Evolutionary conservation across 2,888 invertebrate species (phyloP).

Genomic region (Drosophila limbata): DNA sequence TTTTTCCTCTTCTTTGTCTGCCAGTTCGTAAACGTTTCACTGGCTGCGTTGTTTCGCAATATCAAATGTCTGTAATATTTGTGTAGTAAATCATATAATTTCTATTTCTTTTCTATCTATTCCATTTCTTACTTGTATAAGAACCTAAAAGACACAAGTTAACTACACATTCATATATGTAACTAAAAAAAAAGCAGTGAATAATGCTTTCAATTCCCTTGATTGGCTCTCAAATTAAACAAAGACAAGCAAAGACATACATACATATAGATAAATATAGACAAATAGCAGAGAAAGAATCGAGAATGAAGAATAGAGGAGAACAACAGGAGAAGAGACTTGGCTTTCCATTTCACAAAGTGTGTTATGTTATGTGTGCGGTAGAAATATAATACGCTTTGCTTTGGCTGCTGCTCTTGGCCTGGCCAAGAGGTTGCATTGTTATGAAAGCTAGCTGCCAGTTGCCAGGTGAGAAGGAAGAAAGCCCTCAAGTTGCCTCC

Average conservation of each 20-base stretch:
- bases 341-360: not conserved
- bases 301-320: not conserved
- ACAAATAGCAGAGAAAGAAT: constrained; percentile 1
- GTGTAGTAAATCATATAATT: not conserved
- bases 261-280: constrained; percentile 6
- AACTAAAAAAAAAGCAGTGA: constrained; percentile 7
- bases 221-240: constrained; percentile 15
- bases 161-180: not conserved
- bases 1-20: not conserved
- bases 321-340: not conserved
- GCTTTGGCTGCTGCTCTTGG: not conserved
- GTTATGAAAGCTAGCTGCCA: constrained; percentile 4
- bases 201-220: constrained; percentile 22
- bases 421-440: constrained; percentile 7
- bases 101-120: not conserved
- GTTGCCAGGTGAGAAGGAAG: too few species aligned
- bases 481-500: constrained; percentile 4
- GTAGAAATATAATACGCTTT: constrained; percentile 29
- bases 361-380: not conserved
- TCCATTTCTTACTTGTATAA: not conserved
- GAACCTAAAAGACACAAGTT: constrained; percentile 3
- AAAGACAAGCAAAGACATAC: not conserved
- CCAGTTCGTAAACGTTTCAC: constrained; percentile 11
- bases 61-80: not conserved
- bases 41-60: not conserved